phyloP scores from a whole-genome alignment of 2,797 vertebrate species.

The Gymnoscopelus braueri region DNA sequence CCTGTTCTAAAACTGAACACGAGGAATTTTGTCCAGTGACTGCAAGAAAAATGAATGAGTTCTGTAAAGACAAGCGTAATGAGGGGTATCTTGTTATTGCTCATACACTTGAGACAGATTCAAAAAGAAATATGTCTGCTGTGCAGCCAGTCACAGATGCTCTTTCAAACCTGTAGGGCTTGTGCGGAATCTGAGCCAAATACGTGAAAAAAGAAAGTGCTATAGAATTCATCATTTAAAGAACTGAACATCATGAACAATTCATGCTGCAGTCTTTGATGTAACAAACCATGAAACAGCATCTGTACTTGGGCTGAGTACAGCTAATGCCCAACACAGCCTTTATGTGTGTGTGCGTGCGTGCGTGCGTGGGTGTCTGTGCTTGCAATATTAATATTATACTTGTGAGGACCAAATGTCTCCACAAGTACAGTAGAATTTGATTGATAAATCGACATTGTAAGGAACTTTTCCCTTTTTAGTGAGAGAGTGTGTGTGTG shows the following conservation, averaged over 20 bases:
- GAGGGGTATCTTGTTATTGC: slow-evolving; percentile 12
- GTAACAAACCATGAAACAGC: slow-evolving; percentile 37
- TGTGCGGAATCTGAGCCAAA: slow-evolving; percentile 35
- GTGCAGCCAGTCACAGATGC: not conserved
- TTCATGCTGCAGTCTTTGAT: slow-evolving; percentile 50
- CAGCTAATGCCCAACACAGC: slow-evolving; percentile 54
- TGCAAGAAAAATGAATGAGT: slow-evolving; percentile 5
- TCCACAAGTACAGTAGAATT: not conserved
- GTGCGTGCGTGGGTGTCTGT: not conserved
- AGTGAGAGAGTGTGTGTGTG: not conserved
- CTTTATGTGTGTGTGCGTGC: slow-evolving; percentile 17
- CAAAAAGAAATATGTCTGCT: too few species aligned
- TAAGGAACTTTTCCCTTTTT: not conserved
- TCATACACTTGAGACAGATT: slow-evolving; percentile 22
- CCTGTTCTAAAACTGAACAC: slow-evolving; percentile 16
- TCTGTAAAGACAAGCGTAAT: not conserved
- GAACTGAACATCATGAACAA: slow-evolving; percentile 40
- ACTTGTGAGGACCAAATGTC: not conserved
- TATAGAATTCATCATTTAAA: slow-evolving; percentile 49
- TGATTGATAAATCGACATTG: not conserved
- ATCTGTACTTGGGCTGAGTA: slow-evolving; percentile 38
- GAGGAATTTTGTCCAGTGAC: slow-evolving; percentile 28
- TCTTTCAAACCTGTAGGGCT: slow-evolving; percentile 29
- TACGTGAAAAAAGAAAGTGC: slow-evolving; percentile 41
- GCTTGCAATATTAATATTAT: too few species aligned